Evolutionary conservation across 2,113 vertebrate genomes (phyloP).

Genomic region (Seriola aureovittata): DNA sequence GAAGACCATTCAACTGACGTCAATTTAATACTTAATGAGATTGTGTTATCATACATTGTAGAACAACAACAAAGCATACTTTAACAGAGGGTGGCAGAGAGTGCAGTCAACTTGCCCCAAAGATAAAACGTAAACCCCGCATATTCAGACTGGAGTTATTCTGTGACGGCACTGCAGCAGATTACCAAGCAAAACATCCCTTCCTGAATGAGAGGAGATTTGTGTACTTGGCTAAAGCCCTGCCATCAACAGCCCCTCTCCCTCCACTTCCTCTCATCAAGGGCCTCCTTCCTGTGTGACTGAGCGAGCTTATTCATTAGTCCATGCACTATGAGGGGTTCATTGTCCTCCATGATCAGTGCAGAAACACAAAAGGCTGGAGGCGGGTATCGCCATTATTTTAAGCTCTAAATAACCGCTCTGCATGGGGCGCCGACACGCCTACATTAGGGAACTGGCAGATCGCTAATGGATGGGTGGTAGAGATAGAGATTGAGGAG

Average conservation of each 20-base stretch:
- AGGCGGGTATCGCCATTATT: slow-evolving; percentile 77
- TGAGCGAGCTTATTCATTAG: slow-evolving; percentile 82
- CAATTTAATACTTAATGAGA: neutral
- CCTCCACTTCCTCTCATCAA: slow-evolving; percentile 74
- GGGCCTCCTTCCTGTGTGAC: slow-evolving; percentile 79
- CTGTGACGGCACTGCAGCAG: slow-evolving; percentile 42
- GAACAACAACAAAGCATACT: slow-evolving; percentile 2
- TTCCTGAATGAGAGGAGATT: slow-evolving; percentile 61
- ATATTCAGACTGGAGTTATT: slow-evolving; percentile 7
- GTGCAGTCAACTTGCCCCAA: neutral
- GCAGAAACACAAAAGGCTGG: slow-evolving; percentile 73
- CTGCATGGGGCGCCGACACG: slow-evolving; percentile 60
- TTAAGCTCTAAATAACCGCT: slow-evolving; percentile 80
- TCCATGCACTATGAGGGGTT: slow-evolving; percentile 71
- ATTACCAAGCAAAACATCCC: slow-evolving; percentile 59
- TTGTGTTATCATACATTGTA: slow-evolving; percentile 2
- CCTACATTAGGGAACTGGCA: slow-evolving; percentile 75
- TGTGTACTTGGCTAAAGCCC: slow-evolving; percentile 60
- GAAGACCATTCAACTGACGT: neutral
- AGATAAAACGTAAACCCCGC: slow-evolving; percentile 3
- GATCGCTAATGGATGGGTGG: slow-evolving; percentile 64
- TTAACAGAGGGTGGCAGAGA: neutral
- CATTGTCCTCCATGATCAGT: slow-evolving; percentile 77
- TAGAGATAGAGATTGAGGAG: slow-evolving; percentile 46
- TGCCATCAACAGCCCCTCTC: slow-evolving; percentile 59